These are phyloP conservation scores for Rattus norvegicus DNA, from an alignment of 2,113 vertebrate species.

Conservation along the genomic window GRCr8 NC_086026.1:88449501-88450000, in stretches of 20 bases:
- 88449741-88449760: neutral
- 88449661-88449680: neutral
- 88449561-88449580: neutral
- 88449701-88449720: neutral
- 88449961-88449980: fast-evolving
- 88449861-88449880: neutral
- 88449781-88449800: neutral
- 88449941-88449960: neutral
- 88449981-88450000: neutral
- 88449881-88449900: neutral
- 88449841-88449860: neutral
- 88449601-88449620: neutral
- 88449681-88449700: neutral
- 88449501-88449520: neutral
- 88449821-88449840: neutral
- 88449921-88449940: neutral
- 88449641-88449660: neutral
- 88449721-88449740: neutral
- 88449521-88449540: neutral
- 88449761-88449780: neutral
- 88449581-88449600: no score
- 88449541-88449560: neutral
- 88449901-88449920: neutral
- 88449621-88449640: neutral
- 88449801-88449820: no score